A percentile compares a stretch with the other conserved stretches of the same genome.
phyloP scores from a whole-genome alignment of 2,113 vertebrate genomes.

The Rhabdomys dilectus region DNA sequence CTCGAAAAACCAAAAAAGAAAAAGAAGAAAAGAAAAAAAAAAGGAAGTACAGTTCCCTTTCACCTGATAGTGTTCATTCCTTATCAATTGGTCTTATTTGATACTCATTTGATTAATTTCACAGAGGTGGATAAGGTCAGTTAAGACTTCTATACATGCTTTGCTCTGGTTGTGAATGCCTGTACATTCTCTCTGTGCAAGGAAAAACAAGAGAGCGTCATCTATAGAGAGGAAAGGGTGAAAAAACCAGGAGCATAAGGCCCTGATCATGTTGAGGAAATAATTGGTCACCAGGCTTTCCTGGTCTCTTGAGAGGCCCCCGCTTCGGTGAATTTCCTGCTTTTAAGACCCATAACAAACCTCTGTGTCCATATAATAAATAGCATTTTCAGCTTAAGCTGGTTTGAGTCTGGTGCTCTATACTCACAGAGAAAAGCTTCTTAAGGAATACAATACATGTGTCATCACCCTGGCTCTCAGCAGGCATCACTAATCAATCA shows the following conservation, averaged over 20 bases:
- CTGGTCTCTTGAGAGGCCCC: not conserved
- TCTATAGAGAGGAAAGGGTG: not conserved
- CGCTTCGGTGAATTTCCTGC: not conserved
- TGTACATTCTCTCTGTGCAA: not conserved
- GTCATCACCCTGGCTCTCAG: not conserved
- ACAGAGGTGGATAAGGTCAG: not conserved
- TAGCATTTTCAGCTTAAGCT: slow-evolving; percentile 34
- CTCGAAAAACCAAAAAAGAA: too few relatives aligned
- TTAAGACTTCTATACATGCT: not conserved
- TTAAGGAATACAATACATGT: slow-evolving; percentile 9
- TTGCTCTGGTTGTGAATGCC: not conserved
- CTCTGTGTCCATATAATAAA: not conserved
- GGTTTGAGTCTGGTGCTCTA: slow-evolving; percentile 6
- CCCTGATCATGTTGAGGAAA: not conserved
- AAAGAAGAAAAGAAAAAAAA: too few relatives aligned
- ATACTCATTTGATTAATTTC: too few relatives aligned
- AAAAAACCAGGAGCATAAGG: not conserved
- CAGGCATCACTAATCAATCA: slow-evolving; percentile 54
- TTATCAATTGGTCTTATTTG: not conserved
- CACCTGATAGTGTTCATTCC: not conserved
- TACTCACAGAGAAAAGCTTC: not conserved
- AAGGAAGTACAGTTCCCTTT: not conserved
- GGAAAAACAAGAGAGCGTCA: not conserved
- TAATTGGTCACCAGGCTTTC: not conserved
- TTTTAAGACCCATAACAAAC: slow-evolving; percentile 44